Evolutionary conservation across 1,140 invertebrate species (phyloP), one percentile per base, ranked within the genome.

Genomic region (Musca vetustissima): DNA sequence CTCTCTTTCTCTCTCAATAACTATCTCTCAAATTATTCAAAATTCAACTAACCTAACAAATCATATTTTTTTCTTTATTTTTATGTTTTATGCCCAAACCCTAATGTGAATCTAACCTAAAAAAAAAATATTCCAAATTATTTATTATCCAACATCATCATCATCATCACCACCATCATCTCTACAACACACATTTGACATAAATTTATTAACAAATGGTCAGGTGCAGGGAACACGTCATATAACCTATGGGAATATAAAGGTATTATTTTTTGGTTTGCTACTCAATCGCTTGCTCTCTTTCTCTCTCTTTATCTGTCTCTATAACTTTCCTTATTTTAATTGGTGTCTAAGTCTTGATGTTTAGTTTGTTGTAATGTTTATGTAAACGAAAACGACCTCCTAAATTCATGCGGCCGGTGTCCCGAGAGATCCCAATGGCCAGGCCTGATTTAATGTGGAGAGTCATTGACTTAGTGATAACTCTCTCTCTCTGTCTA

Each of bases 201-300:
- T 11, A 1, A 43, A n/a, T n/a, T 43, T 43, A 43, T 43, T 43
- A 43, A 43, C 36, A 43, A n/a, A n/a, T 43, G 36, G 11, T 43
- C 76, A 82, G 80, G 80, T 82, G 78, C 80, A 82, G 80, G 80
- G 79, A 80, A 82, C 80, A 78, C 75, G 78, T 75, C 80, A 82
- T 75, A 78, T 82, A 75, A 78, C 80, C 73, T 82, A 82, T 73
- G 80, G 80, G 74, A 82, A 76, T 74, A 82, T 82, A 77, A 82
- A 82, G 80, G 80, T 82, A 81, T 73, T 82, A 81, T 73, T 72
- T 73, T 80, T 80, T 74, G 73, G 76, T 74, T 81, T 81, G 77
- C 71, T 67, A 61, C 28, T 61, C n/a, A n/a, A n/a, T n/a, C n/a
- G n/a, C 36, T 17, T 36, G 36, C 28, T 43, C 49, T 64, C 15